Percentiles rank a stretch among this genome's conserved stretches.
Evolutionary conservation across 2,888 invertebrate genomes (phyloP).

Genomic region (Drosophila pseudotalamancana): DNA sequence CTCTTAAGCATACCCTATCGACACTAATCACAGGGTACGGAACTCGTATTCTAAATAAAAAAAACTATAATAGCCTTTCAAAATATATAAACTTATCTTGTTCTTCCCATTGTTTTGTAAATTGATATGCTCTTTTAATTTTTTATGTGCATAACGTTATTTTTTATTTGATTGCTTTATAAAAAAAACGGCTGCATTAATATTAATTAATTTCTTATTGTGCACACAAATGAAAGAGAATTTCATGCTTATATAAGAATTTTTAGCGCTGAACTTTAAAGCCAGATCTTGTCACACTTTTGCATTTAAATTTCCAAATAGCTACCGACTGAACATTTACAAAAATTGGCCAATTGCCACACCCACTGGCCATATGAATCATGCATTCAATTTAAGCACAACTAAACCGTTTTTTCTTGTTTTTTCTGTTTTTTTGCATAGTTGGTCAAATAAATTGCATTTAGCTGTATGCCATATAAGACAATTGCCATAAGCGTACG

Average conservation of each 20-base stretch:
- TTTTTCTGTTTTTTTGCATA: conserved; percentile 27
- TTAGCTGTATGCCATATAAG: conserved; percentile 47
- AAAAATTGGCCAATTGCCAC: conserved; percentile 35
- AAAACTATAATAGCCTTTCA: conserved; percentile 1
- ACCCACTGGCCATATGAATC: conserved; percentile 43
- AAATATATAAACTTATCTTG: neutral
- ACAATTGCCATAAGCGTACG: conserved; percentile 64
- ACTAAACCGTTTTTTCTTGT: conserved; percentile 7
- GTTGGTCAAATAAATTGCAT: conserved; percentile 65
- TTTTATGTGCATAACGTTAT: neutral
- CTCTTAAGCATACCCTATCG: no score
- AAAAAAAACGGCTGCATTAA: neutral
- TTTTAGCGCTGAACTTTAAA: conserved; percentile 13
- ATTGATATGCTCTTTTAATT: conserved; percentile 2
- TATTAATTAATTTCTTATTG: neutral
- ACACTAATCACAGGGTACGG: neutral
- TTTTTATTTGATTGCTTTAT: conserved; percentile 2
- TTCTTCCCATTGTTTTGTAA: conserved; percentile 11
- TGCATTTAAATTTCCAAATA: conserved; percentile 6
- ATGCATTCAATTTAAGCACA: conserved; percentile 38
- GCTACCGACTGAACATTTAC: neutral
- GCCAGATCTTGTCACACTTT: conserved; percentile 6
- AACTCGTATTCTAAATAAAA: conserved; percentile 4
- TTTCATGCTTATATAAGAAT: neutral
- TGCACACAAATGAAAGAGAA: neutral